Percentiles rank a stretch among this genome's conserved stretches.
These are phyloP conservation scores for Lophura nycthemera DNA, from an alignment of 2,113 vertebrate genomes.

Conservation along the genomic window DNA sequence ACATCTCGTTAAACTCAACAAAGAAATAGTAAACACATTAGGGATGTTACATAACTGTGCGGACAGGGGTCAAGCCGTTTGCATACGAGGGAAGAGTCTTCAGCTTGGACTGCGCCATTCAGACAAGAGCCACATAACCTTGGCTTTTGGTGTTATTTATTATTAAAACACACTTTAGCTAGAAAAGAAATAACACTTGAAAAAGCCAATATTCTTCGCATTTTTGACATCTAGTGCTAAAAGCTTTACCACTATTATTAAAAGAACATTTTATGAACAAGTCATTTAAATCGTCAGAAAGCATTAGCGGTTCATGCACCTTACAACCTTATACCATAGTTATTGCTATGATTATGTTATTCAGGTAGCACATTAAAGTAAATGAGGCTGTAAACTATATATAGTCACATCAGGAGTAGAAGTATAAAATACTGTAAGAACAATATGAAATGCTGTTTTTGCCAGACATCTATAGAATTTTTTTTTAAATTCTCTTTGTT, in stretches of 20 bases:
- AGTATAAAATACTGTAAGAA: conserved; percentile 72
- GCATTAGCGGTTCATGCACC: conserved; percentile 66
- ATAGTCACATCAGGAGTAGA: conserved; percentile 71
- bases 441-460: conserved; percentile 60
- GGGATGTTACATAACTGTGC: conserved; percentile 47
- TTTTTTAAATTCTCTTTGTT: conserved; percentile 35
- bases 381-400: conserved; percentile 81
- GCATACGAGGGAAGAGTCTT: conserved; percentile 12
- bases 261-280: conserved; percentile 79
- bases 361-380: conserved; percentile 81
- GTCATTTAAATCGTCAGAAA: conserved; percentile 79
- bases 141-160: conserved; percentile 57
- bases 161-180: conserved; percentile 68
- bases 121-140: conserved; percentile 57
- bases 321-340: conserved; percentile 73
- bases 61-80: conserved; percentile 53
- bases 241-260: conserved; percentile 77
- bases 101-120: conserved; percentile 15
- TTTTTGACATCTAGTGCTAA: conserved; percentile 78
- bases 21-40: conserved; percentile 59
- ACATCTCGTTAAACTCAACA: conserved; percentile 54
- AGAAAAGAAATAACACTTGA: conserved; percentile 72
- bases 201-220: conserved; percentile 65
- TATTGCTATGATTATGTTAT: conserved; percentile 82
- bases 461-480: conserved; percentile 45